A percentile compares a stretch with the other conserved stretches of the same genome.
These are phyloP conservation scores for Sinocyclocheilus anophthalmus DNA, from an alignment of 2,113 vertebrate genomes.

Conservation along the genomic window DNA sequence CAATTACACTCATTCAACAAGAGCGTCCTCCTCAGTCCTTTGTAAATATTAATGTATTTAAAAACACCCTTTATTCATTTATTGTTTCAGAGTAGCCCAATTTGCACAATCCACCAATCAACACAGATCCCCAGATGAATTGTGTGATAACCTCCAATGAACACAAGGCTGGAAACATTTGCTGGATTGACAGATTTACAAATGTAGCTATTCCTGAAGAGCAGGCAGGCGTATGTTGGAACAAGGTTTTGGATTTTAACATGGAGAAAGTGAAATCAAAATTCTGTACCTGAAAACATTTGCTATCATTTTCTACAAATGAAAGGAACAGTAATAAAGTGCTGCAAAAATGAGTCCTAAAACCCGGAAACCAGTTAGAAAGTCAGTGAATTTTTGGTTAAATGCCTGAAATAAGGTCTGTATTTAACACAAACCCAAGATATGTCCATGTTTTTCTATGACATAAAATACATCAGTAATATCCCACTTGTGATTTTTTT, in stretches of 20 bases:
- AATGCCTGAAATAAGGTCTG: neutral
- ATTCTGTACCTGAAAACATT: neutral
- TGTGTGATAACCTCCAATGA: neutral
- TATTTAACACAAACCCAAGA: neutral
- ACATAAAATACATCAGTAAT: no score
- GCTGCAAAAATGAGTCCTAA: neutral
- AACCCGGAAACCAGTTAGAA: neutral
- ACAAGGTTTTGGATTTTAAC: neutral
- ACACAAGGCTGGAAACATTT: neutral
- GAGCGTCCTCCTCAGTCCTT: constrained; percentile 34
- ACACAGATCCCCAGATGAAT: constrained; percentile 31
- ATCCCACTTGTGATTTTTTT: neutral
- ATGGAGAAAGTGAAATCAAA: neutral
- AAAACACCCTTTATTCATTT: neutral
- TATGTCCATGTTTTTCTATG: no score
- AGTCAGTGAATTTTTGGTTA: neutral
- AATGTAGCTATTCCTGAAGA: constrained; percentile 1
- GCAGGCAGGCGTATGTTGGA: neutral
- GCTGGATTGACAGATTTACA: neutral
- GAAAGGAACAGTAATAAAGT: neutral
- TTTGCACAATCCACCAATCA: constrained; percentile 6
- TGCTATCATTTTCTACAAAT: neutral
- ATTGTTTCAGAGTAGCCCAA: constrained; percentile 15
- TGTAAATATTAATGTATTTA: neutral
- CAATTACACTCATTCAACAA: constrained; percentile 48